These are phyloP conservation scores for Heteractis magnifica DNA, from an alignment of 92 coral and sea anemone genomes.

Conservation along the genomic window DNA sequence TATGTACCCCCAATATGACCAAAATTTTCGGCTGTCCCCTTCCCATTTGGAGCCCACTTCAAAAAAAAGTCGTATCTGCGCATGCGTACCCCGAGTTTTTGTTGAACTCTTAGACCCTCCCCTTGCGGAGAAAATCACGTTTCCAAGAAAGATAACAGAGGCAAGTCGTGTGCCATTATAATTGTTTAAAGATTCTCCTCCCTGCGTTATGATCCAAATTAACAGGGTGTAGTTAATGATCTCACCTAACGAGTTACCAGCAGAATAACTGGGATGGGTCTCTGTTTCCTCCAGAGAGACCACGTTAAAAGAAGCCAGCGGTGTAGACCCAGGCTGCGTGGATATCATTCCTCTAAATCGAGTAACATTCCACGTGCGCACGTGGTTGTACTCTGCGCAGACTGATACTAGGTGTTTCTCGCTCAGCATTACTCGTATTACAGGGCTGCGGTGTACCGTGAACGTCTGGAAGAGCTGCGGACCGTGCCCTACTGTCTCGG, in stretches of 20 bases:
- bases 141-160: too few species aligned
- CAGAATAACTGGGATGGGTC: conserved; percentile 84
- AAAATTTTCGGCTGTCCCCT: too few species aligned
- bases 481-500: conserved; percentile 98
- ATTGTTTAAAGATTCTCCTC: too few species aligned
- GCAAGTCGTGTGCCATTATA: too few species aligned
- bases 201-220: too few species aligned
- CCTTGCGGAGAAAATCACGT: too few species aligned
- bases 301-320: conserved; percentile 96
- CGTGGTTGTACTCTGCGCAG: conserved; percentile 94
- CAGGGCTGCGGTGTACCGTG: conserved; percentile 97
- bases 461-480: conserved; percentile 98
- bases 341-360: conserved; percentile 99
- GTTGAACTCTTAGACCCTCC: too few species aligned
- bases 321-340: conserved; percentile 99
- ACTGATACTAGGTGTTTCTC: conserved; percentile 95
- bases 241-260: conserved; percentile 87
- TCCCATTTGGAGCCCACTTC: too few species aligned
- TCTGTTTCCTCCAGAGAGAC: conserved; percentile 93
- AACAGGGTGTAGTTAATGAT: not conserved
- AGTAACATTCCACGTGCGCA: conserved; percentile 99
- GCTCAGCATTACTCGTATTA: conserved; percentile 92
- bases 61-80: too few species aligned
- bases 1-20: too few species aligned
- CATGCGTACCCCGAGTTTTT: too few species aligned